Evolutionary conservation across 2,888 invertebrate genomes (phyloP), one percentile per base, ranked within the genome.

Genomic region (Drosophila mimetica): DNA sequence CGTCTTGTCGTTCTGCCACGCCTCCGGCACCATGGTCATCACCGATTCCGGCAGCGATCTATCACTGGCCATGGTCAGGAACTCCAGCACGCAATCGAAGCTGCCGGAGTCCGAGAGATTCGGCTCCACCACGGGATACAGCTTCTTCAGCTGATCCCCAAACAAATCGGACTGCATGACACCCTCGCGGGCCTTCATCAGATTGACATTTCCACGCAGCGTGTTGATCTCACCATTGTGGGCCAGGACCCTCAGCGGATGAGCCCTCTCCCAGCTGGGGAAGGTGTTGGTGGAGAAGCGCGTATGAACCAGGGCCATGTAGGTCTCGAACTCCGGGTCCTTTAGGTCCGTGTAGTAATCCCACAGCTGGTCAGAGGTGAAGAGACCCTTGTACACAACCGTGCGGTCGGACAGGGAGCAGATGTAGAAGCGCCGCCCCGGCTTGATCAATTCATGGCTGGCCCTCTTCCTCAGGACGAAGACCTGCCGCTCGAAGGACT

Each of bases 161-260:
- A 91, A 98, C 39, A 95, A 90, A 11, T 95, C 93, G 90, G 96
- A 98, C 90, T 96, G 94, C 99, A 99, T 99, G 32, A 99, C 97
- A 63, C 99, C 99, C 92, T 99, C 99, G 59, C 99, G 95, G 57
- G 99, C 99, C 91, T 97, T 97, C 99, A 99, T 99, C 78, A 97
- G 94, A 92, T 99, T 99, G 8, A 99, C 97, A 92, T 99, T 99
- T 81, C 99, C 99, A 74, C 99, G 95, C 80, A 99, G 94, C 13
- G 99, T 99, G 93, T 99, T 99, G 92, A 99, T 99, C 93, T 99
- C 99, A 74, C 99, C 99, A 93, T 99, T 99, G 93, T 99, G 99
- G 72, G 99, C 99, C 81, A 99, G 93, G 18, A 92, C 91, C 59
- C 99, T 95, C 88, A 99, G 93, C 13, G 99, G 99, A 93, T 99